phyloP scores from a whole-genome alignment of 2,888 invertebrate species.

The Campoplex nolae region DNA sequence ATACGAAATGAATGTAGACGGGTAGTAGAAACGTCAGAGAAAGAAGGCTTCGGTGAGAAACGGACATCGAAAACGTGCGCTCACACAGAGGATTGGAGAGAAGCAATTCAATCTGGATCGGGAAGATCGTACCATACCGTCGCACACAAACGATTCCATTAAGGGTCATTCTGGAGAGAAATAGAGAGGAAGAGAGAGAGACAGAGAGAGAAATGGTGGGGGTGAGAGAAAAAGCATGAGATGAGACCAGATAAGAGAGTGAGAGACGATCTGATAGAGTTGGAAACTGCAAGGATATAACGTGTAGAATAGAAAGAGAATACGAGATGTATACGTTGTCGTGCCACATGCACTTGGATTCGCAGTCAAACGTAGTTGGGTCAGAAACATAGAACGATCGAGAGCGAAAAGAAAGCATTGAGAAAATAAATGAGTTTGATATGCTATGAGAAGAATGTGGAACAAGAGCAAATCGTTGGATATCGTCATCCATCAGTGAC shows the following conservation, averaged over 20 bases:
- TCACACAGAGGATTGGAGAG: constrained; percentile 62
- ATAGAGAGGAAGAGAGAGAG: neutral
- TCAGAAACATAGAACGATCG: neutral
- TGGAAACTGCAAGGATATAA: constrained; percentile 28
- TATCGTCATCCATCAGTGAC: neutral
- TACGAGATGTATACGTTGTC: constrained; percentile 26
- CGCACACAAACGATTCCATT: constrained; percentile 77
- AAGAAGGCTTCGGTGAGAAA: constrained; percentile 48
- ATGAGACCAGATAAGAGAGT: neutral
- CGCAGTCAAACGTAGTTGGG: neutral
- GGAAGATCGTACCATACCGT: constrained; percentile 74
- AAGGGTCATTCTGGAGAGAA: constrained; percentile 67
- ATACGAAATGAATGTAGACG: constrained; percentile 41
- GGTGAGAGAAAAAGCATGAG: constrained; percentile 26
- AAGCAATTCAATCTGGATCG: constrained; percentile 79
- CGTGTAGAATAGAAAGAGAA: constrained; percentile 41
- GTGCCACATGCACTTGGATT: neutral
- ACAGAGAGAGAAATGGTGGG: neutral
- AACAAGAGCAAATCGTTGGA: constrained; percentile 15
- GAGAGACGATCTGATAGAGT: constrained; percentile 20
- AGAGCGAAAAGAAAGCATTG: constrained; percentile 2
- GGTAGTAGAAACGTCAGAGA: constrained; percentile 32
- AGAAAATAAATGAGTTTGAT: constrained; percentile 2
- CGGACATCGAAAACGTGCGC: constrained; percentile 66
- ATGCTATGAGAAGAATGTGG: neutral